Percentiles rank a stretch among this genome's conserved stretches.
Conservation (phyloP, 1,140 invertebrate genomes). For the Harpegnathos saltator region DNA sequence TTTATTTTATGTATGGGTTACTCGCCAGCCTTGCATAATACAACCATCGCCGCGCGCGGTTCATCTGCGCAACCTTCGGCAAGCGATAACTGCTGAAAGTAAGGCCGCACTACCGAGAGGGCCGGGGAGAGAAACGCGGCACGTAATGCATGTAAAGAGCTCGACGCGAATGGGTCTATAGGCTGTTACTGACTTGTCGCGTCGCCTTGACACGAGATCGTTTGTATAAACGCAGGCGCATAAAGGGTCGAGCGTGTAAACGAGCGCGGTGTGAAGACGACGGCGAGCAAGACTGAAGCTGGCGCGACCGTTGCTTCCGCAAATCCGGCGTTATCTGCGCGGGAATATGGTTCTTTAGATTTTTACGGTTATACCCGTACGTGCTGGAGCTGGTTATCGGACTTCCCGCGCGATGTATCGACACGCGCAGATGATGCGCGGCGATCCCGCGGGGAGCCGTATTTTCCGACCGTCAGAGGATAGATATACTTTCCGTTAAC, state of each 20-base stretch:
- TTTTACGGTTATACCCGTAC: conserved; percentile 33
- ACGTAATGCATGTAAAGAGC: neutral
- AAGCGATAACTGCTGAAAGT: conserved; percentile 9
- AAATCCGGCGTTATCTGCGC: conserved; percentile 26
- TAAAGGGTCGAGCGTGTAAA: conserved; percentile 33
- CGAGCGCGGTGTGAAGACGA: neutral
- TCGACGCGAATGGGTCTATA: neutral
- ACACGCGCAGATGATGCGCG: neutral
- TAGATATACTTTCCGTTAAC: neutral
- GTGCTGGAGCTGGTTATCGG: conserved; percentile 5
- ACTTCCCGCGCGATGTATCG: conserved; percentile 1
- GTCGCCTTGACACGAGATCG: conserved; percentile 8
- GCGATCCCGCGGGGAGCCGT: no score
- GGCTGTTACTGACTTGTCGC: conserved; percentile 14
- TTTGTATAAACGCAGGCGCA: conserved; percentile 27
- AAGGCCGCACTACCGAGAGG: neutral
- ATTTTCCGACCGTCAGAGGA: neutral
- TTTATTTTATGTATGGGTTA: neutral
- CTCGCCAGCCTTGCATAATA: neutral
- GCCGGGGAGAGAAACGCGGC: neutral
- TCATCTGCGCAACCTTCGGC: conserved; percentile 1
- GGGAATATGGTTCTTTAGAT: conserved; percentile 26
- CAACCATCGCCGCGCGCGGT: neutral
- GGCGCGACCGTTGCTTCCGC: neutral
- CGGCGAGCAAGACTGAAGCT: neutral